A percentile compares a stretch with the other conserved stretches of the same genome.
These are phyloP conservation scores for Scrobipalpa atriplicella DNA, from an alignment of 2,888 invertebrate genomes.

Conservation along the genomic window DNA sequence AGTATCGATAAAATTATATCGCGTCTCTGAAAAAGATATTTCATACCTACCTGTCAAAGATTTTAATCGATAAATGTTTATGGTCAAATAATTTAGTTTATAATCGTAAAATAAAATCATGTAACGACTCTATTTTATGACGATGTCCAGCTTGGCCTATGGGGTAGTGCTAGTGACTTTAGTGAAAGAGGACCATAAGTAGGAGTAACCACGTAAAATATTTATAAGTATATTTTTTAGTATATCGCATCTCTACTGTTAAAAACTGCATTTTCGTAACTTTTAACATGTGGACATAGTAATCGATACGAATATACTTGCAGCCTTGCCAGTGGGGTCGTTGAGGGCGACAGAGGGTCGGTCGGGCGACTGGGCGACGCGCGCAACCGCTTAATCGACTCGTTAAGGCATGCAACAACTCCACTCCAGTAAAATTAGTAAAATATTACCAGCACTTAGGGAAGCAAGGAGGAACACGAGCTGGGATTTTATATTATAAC, in stretches of 20 bases:
- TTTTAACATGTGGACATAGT: constrained; percentile 41
- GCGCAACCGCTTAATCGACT: constrained; percentile 50
- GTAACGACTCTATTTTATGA: too few species aligned
- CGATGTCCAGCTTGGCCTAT: too few species aligned
- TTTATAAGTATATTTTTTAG: too few species aligned
- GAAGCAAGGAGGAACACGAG: too few species aligned
- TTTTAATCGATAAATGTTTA: neutral
- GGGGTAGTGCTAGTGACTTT: too few species aligned
- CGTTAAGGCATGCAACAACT: constrained; percentile 50
- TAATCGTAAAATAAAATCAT: neutral
- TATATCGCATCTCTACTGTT: neutral
- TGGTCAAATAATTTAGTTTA: neutral
- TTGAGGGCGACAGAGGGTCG: neutral
- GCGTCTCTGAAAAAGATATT: neutral
- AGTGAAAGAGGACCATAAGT: too few species aligned
- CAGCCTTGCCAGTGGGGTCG: constrained; percentile 46
- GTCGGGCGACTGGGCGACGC: constrained; percentile 43
- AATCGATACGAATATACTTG: constrained; percentile 69
- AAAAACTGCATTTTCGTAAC: constrained; percentile 51
- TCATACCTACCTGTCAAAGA: neutral
- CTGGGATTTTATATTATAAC: too few species aligned
- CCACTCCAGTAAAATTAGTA: constrained; percentile 37
- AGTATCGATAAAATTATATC: neutral
- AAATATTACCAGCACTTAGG: neutral
- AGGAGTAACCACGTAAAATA: too few species aligned